Base-by-base conservation (phyloP, 2,888 invertebrate species). In the Apamea monoglypha region DNA sequence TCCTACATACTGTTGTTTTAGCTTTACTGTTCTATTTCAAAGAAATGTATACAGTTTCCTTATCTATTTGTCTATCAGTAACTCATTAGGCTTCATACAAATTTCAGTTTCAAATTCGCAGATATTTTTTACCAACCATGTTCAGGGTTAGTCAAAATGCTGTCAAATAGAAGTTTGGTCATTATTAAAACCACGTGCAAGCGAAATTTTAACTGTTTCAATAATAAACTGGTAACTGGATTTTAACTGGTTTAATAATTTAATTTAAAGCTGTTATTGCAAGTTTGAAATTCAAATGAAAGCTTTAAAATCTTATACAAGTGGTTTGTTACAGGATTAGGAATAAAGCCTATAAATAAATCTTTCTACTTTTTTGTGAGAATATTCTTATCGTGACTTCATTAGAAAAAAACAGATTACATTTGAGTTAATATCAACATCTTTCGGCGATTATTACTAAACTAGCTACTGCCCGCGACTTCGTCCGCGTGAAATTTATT, bases 151-250 rank as follows among this genome's bases (percentile, higher is more conserved):
- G 72, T 87, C 79, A 53, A 76, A 68, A 76, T 69, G 50, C 61
- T 56, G 25, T 70, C 10, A 63, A 79, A 76, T 79, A 71, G 61
- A 88, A 83, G 25, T 88, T 81, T 40, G 44, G 29, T 66, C 78
- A 77, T 81, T 76, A 80, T 74, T 67, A 68, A 76, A 75, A 79
- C 53, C 68, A 50, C 67, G 50, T 68, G 59, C 21, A 32, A 71
- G 78, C 71, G 36, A 77, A 76, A 83, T 86, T 79, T 83, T 61
- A 88, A 67, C 77, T 64, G 71, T 81, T 71, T 69, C 56, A 16
- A 29, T 44, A 29, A 50, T 44, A 72, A 69, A 87, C n/a, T n/a
- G n/a, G n/a, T n/a, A n/a, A n/a, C n/a, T n/a, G n/a, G n/a, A n/a
- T n/a, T 53, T 77, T 53, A 25, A 21, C 25, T 47, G 59, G 71